phyloP scores from a whole-genome alignment of 2,888 invertebrate genomes.

The Linyphia triangularis region DNA sequence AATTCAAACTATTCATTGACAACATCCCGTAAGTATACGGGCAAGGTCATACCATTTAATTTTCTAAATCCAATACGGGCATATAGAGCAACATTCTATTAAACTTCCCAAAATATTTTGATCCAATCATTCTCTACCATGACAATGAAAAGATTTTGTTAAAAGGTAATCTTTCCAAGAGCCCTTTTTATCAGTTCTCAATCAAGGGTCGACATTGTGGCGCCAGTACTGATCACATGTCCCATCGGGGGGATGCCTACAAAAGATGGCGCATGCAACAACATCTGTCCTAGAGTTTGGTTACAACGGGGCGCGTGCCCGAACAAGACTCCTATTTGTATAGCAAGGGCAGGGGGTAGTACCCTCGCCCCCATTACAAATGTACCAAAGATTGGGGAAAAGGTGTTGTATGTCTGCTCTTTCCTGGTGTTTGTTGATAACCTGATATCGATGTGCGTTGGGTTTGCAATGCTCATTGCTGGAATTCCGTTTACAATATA shows the following conservation, averaged over 20 bases:
- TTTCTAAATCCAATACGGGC: slow-evolving; percentile 4
- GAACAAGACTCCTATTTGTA: slow-evolving; percentile 26
- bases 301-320: slow-evolving; percentile 48
- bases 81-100: not conserved
- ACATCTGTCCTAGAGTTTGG: slow-evolving; percentile 39
- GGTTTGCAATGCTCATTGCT: slow-evolving; percentile 8
- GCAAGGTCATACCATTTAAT: slow-evolving; percentile 22
- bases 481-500: slow-evolving; percentile 15
- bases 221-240: not conserved
- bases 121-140: slow-evolving; percentile 4
- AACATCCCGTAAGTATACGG: slow-evolving; percentile 11
- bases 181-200: not conserved
- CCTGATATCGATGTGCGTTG: slow-evolving; percentile 3
- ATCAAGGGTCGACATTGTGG: slow-evolving; percentile 22
- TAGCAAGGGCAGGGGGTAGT: not conserved
- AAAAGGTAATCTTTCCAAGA: slow-evolving; percentile 37
- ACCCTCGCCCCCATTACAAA: not conserved
- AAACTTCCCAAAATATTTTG: slow-evolving; percentile 53
- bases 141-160: slow-evolving; percentile 32
- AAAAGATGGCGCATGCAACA: slow-evolving; percentile 21
- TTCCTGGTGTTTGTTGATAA: slow-evolving; percentile 1
- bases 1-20: not conserved
- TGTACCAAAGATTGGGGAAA: not conserved
- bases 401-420: not conserved
- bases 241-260: slow-evolving; percentile 1